Evolutionary conservation across 2,888 invertebrate genomes (phyloP).

Genomic region (Silvanus unidentatus): DNA sequence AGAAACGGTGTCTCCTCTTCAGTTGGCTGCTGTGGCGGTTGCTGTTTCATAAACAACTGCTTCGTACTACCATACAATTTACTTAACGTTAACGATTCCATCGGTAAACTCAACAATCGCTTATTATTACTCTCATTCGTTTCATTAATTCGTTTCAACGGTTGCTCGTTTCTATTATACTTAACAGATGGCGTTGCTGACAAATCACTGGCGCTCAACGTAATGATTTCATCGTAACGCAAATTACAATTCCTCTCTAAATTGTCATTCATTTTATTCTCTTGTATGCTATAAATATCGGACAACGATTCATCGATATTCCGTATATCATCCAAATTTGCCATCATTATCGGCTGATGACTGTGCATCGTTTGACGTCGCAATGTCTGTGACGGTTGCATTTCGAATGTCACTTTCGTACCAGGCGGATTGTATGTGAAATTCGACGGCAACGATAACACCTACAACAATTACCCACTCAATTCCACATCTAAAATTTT

Average conservation of each 20-base stretch:
- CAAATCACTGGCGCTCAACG: constrained; percentile 23
- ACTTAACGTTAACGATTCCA: constrained; percentile 39
- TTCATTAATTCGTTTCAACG: constrained; percentile 33
- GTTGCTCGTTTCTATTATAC: constrained; percentile 28
- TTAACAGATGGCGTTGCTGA: constrained; percentile 14
- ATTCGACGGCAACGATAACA: constrained; percentile 76
- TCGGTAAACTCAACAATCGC: constrained; percentile 31
- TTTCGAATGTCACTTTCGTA: constrained; percentile 34
- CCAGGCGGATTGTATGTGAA: constrained; percentile 77
- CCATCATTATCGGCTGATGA: constrained; percentile 53
- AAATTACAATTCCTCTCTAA: constrained; percentile 40
- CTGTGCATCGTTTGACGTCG: constrained; percentile 49
- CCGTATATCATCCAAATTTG: constrained; percentile 53
- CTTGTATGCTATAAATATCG: constrained; percentile 42
- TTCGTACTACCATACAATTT: constrained; percentile 50
- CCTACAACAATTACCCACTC: constrained; percentile 44
- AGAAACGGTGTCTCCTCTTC: constrained; percentile 50
- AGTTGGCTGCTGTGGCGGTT: constrained; percentile 31
- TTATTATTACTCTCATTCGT: constrained; percentile 21
- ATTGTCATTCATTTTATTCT: constrained; percentile 26
- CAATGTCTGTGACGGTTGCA: constrained; percentile 31
- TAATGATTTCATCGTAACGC: constrained; percentile 33
- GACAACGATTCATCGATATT: constrained; percentile 42
- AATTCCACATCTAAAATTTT: constrained; percentile 9
- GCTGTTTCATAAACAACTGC: constrained; percentile 52